These are phyloP conservation scores for Masticophis lateralis DNA, from an alignment of 2,797 vertebrate genomes.

Conservation along the genomic window DNA sequence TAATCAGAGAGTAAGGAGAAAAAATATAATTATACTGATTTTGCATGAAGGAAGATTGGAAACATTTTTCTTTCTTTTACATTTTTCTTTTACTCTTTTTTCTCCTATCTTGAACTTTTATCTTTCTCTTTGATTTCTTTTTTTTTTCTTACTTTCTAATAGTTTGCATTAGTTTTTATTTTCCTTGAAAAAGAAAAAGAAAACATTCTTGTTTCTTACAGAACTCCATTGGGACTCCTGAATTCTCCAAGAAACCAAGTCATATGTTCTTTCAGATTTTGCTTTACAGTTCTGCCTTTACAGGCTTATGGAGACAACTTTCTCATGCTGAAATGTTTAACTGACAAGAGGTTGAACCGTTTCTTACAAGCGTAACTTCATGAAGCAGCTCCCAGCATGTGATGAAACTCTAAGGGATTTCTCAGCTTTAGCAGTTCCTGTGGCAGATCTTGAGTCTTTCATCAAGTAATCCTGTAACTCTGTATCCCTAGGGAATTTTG, in stretches of 20 bases:
- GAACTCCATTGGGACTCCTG: neutral
- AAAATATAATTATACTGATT: neutral
- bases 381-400: neutral
- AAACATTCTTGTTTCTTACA: neutral
- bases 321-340: conserved; percentile 1
- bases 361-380: neutral
- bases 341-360: neutral
- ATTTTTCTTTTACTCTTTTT: neutral
- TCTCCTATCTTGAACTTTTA: neutral
- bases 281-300: neutral
- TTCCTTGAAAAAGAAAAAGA: neutral
- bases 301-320: neutral
- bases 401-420: neutral
- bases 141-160: neutral
- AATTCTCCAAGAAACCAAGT: neutral
- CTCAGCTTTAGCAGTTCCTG: neutral
- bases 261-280: neutral
- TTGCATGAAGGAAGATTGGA: neutral
- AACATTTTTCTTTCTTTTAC: neutral
- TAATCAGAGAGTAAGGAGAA: neutral
- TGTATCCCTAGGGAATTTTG: neutral
- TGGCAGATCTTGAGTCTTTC: neutral
- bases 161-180: neutral
- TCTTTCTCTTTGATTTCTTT: neutral
- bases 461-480: neutral